Evolutionary conservation across 2,888 invertebrate species (phyloP).

Genomic region (Megastigmus dorsalis): DNA sequence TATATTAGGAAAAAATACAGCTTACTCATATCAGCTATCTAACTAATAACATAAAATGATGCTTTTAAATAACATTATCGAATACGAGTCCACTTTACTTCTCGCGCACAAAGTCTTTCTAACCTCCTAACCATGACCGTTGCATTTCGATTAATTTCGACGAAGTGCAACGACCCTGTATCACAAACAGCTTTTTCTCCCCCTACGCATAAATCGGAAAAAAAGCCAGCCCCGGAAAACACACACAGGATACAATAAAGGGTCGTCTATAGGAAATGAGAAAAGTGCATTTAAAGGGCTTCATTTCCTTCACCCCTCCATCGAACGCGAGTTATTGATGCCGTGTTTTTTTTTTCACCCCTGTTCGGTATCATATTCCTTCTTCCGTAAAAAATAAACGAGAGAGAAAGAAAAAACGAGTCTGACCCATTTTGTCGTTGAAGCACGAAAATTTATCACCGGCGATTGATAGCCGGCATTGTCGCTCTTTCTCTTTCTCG

Average conservation of each 20-base stretch:
- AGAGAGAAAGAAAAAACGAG: background rate
- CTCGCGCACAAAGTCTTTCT: no score
- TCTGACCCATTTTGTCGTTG: constrained; percentile 31
- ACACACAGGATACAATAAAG: no score
- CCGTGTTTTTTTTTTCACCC: background rate
- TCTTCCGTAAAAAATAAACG: background rate
- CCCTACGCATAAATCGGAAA: background rate
- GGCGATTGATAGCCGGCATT: constrained; percentile 14
- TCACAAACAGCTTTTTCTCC: background rate
- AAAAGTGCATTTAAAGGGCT: constrained; percentile 45
- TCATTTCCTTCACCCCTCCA: constrained; percentile 22
- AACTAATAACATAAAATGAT: no score
- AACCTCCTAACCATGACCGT: no score
- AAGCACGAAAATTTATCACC: constrained; percentile 30
- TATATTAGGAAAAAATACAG: no score
- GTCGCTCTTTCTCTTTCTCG: background rate
- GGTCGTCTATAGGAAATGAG: constrained; percentile 44
- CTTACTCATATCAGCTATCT: no score
- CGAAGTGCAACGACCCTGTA: background rate
- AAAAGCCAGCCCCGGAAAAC: background rate
- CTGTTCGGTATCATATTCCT: background rate
- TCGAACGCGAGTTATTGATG: background rate
- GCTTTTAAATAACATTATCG: constrained; percentile 1
- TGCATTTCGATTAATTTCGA: no score
- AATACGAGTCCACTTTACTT: no score